Percentiles rank a stretch among this genome's conserved stretches.
Conservation (phyloP, 2,888 invertebrate genomes). For the Chloroclysta siterata region DNA sequence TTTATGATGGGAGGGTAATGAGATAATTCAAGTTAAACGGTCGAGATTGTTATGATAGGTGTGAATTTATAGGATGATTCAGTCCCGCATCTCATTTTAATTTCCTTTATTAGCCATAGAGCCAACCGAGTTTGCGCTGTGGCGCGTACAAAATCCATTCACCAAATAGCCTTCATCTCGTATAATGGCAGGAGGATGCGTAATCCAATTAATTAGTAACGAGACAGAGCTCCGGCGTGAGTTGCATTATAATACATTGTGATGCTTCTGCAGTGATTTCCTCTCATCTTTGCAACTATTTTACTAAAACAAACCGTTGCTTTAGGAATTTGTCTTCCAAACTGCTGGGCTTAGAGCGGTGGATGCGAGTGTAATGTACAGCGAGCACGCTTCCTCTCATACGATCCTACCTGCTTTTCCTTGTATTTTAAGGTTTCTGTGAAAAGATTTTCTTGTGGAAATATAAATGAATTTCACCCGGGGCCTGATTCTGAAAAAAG, state of each 20-base stretch:
- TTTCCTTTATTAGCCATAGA: slow-evolving; percentile 61
- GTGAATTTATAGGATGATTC: slow-evolving; percentile 26
- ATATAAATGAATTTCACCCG: slow-evolving; percentile 36
- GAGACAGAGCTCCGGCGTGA: slow-evolving; percentile 66
- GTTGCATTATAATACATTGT: slow-evolving; percentile 52
- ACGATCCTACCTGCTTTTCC: slow-evolving; percentile 35
- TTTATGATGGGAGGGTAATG: slow-evolving; percentile 60
- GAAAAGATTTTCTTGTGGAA: slow-evolving; percentile 33
- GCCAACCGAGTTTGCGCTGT: slow-evolving; percentile 59
- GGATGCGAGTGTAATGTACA: slow-evolving; percentile 43
- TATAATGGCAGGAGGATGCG: slow-evolving; percentile 69
- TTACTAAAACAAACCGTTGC: slow-evolving; percentile 47
- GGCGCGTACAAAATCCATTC: slow-evolving; percentile 72
- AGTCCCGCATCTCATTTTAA: slow-evolving; percentile 51
- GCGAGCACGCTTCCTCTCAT: slow-evolving; percentile 38
- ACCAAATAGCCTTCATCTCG: slow-evolving; percentile 72
- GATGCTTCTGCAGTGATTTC: slow-evolving; percentile 37
- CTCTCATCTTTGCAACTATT: slow-evolving; percentile 44
- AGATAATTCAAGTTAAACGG: slow-evolving; percentile 44
- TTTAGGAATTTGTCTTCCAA: slow-evolving; percentile 50
- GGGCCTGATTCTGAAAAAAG: slow-evolving; percentile 16
- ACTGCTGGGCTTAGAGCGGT: slow-evolving; percentile 47
- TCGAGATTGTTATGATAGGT: slow-evolving; percentile 42
- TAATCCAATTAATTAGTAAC: slow-evolving; percentile 77
- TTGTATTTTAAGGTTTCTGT: slow-evolving; percentile 36